Percentiles rank a stretch among this genome's conserved stretches.
phyloP scores from a whole-genome alignment of 2,797 vertebrate species.

The Oreochromis grahami region DNA sequence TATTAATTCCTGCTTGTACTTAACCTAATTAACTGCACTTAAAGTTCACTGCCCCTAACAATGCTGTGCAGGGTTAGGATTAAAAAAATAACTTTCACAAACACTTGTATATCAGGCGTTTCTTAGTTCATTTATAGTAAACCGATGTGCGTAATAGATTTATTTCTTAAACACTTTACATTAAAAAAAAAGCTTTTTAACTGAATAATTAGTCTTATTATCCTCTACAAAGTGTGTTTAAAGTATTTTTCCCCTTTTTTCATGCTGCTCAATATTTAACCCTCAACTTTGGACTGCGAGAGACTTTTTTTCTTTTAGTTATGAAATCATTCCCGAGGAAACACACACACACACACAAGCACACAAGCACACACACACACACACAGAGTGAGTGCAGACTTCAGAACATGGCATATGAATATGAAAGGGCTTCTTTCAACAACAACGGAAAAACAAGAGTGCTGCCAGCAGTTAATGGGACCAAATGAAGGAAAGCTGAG shows the following conservation, averaged over 20 bases:
- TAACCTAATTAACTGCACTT: constrained; percentile 21
- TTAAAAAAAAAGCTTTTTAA: not conserved
- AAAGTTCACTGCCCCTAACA: not conserved
- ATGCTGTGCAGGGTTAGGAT: not conserved
- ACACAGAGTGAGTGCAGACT: constrained; percentile 10
- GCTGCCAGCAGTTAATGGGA: constrained; percentile 69
- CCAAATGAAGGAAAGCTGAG: constrained; percentile 71
- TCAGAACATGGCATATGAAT: constrained; percentile 63
- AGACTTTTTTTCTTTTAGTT: not conserved
- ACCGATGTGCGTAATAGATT: not conserved
- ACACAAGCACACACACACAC: not conserved
- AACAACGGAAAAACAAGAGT: constrained; percentile 69
- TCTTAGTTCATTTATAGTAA: not conserved
- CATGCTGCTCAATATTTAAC: constrained; percentile 5
- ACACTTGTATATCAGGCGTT: not conserved
- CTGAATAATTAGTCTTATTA: not conserved
- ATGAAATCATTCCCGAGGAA: constrained; percentile 20
- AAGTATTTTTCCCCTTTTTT: not conserved
- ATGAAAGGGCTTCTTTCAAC: constrained; percentile 68
- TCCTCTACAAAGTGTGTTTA: not conserved
- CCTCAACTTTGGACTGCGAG: not conserved
- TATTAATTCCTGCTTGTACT: constrained; percentile 15
- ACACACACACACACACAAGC: not conserved
- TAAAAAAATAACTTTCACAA: not conserved
- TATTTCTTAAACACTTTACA: not conserved